Base-by-base conservation (phyloP, 2,113 vertebrate species). In the Irena cyanogastra region DNA sequence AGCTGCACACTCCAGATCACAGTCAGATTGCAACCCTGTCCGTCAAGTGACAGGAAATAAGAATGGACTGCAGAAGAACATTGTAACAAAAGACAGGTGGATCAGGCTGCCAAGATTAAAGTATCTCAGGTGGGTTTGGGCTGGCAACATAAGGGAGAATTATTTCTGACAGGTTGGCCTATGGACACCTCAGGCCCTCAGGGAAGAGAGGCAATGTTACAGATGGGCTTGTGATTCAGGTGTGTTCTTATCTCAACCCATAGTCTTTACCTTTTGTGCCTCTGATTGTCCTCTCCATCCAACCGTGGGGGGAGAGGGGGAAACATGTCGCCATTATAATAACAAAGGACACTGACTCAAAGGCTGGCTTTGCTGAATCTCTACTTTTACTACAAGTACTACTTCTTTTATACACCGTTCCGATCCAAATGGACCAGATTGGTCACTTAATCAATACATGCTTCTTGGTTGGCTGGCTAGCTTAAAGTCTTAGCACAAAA, bases 221-320 rank as follows among this genome's bases (percentile, higher is more conserved):
- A 24, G 23, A 47, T 11, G 7, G 7, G 10, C 23, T 61, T 1
- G 1, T 7, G 13, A n/a, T 30, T 9, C 4, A 54, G 16, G 7
- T 4, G 4, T 41, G 16, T 13, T 47, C 24, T 63, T n/a, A n/a
- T 11, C 15, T 16, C 28, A 13, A 18, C 23, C 6, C 23, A 7
- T 1, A 0, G 17, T 45, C 19, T 61, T 45, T 39, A 10, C 15
- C 16, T 56, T 42, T 49, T 13, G 7, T 72, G 2, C 18, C 30
- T 47, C 35, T 17, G 11, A 10, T 37, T 57, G 21, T 64, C 16
- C 57, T 56, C 31, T 49, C 24, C 14, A 42, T 18, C 21, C 13
- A 14, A 27, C 17, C 26, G 35, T 14, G 42, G 6, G 3, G 13
- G 10, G 6, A 22, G 26, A 68, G 14, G 3, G 18, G 6, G 15